A percentile compares a stretch with the other conserved stretches of the same genome.
phyloP scores from a whole-genome alignment of 2,888 invertebrate species.

The Ephialtes manifestator region DNA sequence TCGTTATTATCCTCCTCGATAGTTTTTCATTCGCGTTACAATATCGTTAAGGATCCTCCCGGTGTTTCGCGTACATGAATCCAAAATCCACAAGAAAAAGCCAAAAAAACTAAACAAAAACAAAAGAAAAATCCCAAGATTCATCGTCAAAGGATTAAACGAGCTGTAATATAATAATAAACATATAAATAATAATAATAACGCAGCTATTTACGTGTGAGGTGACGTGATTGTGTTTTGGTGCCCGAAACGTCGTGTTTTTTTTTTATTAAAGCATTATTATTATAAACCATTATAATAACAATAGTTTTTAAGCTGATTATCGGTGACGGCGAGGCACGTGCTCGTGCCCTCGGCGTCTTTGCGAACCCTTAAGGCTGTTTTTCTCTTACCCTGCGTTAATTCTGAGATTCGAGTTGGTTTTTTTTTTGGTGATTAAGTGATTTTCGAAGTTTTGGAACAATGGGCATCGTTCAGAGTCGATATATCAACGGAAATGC shows the following conservation, averaged over 20 bases:
- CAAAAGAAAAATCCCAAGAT: neutral
- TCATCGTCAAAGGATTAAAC: neutral
- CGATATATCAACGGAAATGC: conserved; percentile 71
- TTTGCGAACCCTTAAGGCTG: neutral
- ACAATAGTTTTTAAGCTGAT: conserved; percentile 53
- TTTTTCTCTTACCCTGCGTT: neutral
- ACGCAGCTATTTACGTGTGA: neutral
- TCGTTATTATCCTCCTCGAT: conserved; percentile 47
- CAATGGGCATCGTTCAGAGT: conserved; percentile 82
- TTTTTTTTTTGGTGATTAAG: neutral
- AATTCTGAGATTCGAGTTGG: neutral
- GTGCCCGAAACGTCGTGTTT: neutral
- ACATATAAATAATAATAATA: neutral
- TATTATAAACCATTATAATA: conserved; percentile 1
- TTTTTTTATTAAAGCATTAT: no score
- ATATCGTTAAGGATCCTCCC: conserved; percentile 57
- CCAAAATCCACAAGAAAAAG: neutral
- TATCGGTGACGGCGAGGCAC: conserved; percentile 71
- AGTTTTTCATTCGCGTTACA: conserved; percentile 26
- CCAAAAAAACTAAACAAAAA: conserved; percentile 17
- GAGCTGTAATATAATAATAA: neutral
- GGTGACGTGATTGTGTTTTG: conserved; percentile 15
- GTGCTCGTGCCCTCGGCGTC: conserved; percentile 63
- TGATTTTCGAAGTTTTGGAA: conserved; percentile 37
- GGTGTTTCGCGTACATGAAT: conserved; percentile 35